A percentile compares a stretch with the other conserved stretches of the same genome.
phyloP scores from a whole-genome alignment of 2,888 invertebrate species.

The Pristionchus fissidentatus region DNA sequence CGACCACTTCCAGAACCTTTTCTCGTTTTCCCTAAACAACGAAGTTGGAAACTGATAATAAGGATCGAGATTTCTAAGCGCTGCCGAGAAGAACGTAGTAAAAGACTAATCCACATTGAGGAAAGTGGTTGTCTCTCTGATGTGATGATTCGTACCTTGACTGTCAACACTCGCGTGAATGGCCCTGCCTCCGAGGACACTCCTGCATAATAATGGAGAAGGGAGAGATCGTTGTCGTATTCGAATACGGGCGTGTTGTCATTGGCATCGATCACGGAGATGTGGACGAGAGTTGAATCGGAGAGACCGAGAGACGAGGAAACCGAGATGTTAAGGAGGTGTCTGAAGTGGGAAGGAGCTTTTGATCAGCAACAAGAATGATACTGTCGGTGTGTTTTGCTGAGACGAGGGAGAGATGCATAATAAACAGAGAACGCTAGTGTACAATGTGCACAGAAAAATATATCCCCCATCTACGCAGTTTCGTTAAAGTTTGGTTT shows the following conservation, averaged over 20 bases:
- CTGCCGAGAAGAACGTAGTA: not conserved
- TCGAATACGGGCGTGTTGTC: constrained; percentile 94
- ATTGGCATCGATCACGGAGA: constrained; percentile 84
- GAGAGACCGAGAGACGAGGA: constrained; percentile 72
- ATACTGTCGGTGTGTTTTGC: not conserved
- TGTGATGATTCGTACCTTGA: constrained; percentile 59
- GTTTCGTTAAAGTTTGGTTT: too few relatives aligned
- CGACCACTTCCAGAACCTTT: too few relatives aligned
- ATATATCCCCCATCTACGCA: too few relatives aligned
- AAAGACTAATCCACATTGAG: not conserved
- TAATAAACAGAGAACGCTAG: too few relatives aligned
- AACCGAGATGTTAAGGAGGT: constrained; percentile 73
- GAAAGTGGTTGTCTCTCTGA: not conserved
- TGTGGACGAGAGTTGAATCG: constrained; percentile 69
- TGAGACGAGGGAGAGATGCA: not conserved
- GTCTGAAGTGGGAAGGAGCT: constrained; percentile 54
- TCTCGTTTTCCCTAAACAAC: too few relatives aligned
- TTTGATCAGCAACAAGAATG: too few relatives aligned
- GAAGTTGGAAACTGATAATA: too few relatives aligned
- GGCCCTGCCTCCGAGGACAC: constrained; percentile 66
- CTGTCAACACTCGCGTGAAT: constrained; percentile 65
- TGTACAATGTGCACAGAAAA: too few relatives aligned
- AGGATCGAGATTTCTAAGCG: not conserved
- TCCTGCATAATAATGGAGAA: constrained; percentile 70
- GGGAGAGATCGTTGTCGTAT: constrained; percentile 66